A percentile compares a stretch with the other conserved stretches of the same genome.
phyloP scores from a whole-genome alignment of 2,113 vertebrate species.

The Tragelaphus scriptus region DNA sequence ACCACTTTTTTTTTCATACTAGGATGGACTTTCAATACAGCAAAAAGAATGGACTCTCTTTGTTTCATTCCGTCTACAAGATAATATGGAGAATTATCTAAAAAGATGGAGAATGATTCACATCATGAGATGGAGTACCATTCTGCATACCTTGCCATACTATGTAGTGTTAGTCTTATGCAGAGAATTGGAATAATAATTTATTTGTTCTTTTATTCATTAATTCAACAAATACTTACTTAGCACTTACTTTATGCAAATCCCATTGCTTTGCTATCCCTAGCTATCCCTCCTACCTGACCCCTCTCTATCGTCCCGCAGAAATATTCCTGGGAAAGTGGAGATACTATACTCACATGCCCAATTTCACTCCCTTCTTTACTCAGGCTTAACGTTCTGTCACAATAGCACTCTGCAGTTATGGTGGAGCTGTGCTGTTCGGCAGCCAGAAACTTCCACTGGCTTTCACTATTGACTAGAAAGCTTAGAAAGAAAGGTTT shows the following conservation, averaged over 20 bases:
- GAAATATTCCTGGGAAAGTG: neutral
- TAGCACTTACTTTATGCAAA: neutral
- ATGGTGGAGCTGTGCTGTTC: no score
- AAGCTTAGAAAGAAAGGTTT: neutral
- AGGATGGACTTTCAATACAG: neutral
- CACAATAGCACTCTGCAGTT: neutral
- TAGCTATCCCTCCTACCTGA: neutral
- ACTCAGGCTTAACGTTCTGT: neutral
- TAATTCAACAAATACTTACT: neutral
- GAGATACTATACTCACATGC: neutral
- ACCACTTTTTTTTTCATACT: neutral
- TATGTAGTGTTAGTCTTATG: neutral
- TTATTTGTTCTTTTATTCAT: neutral
- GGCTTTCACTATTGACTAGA: neutral
- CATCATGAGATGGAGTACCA: neutral
- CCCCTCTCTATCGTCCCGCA: neutral
- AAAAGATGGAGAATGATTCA: neutral
- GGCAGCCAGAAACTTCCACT: neutral
- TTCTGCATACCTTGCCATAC: neutral
- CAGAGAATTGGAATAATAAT: neutral
- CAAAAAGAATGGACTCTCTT: neutral
- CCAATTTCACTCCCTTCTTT: neutral
- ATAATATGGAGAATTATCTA: neutral
- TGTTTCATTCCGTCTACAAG: neutral
- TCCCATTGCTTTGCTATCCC: neutral